Conservation (phyloP, 2,113 vertebrate genomes). For the cattle (Bos taurus) region ARS-UCD2.0 NC_037343.1:3772501-3773000, state of each 20-base stretch:
- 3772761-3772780: background rate
- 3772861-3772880: background rate
- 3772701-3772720: constrained; percentile 82
- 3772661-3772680: constrained; percentile 83
- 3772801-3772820: background rate
- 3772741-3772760: constrained; percentile 66
- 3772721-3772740: constrained; percentile 77
- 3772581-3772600: background rate
- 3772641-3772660: constrained; percentile 49
- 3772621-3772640: background rate
- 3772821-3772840: background rate
- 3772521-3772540: background rate
- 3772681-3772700: constrained; percentile 79
- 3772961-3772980: background rate
- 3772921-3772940: rapidly evolving
- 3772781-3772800: background rate
- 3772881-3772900: background rate
- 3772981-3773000: background rate
- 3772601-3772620: background rate
- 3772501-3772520: background rate
- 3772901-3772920: background rate
- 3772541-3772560: background rate
- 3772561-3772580: background rate
- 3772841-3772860: background rate
- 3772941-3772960: background rate